phyloP scores from a whole-genome alignment of 1,140 invertebrate species.

The Drosophila nasuta region DNA sequence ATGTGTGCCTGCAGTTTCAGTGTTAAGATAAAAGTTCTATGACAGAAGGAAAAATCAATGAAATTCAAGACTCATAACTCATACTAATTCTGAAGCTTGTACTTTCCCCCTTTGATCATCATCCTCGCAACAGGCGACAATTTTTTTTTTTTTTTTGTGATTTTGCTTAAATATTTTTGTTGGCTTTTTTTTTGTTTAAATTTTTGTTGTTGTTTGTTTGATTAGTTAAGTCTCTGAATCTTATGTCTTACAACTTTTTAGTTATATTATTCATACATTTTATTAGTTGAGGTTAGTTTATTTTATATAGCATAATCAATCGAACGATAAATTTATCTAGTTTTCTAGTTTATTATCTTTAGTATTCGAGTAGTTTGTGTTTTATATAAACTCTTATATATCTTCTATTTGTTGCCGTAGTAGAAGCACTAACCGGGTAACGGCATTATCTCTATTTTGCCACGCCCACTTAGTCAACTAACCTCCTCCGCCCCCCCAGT shows the following conservation, averaged over 20 bases:
- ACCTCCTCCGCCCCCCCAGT: background rate
- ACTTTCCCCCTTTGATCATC: background rate
- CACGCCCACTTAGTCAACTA: constrained; percentile 21
- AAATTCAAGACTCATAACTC: constrained; percentile 27
- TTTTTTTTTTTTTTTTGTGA: constrained; percentile 39
- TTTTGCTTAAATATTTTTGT: constrained; percentile 16
- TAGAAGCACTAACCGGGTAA: constrained; percentile 34
- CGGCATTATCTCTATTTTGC: constrained; percentile 8
- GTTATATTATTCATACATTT: constrained; percentile 24
- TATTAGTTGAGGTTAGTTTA: constrained; percentile 41
- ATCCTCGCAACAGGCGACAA: constrained; percentile 8
- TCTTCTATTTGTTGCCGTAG: constrained; percentile 26
- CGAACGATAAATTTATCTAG: constrained; percentile 24
- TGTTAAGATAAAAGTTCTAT: constrained; percentile 28
- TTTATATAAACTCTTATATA: constrained; percentile 24
- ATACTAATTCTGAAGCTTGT: constrained; percentile 28
- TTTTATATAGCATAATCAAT: constrained; percentile 9
- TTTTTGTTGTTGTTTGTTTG: constrained; percentile 65
- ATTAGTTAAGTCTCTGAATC: constrained; percentile 16
- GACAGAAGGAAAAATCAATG: constrained; percentile 19
- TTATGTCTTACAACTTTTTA: constrained; percentile 25
- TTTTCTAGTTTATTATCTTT: constrained; percentile 46
- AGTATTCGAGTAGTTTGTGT: constrained; percentile 43
- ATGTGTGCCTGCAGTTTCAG: constrained; percentile 44
- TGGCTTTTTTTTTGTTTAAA: constrained; percentile 37